A percentile compares a stretch with the other conserved stretches of the same genome.
These are phyloP conservation scores for Augochlora pura DNA, from an alignment of 1,140 invertebrate species.

Conservation along the genomic window DNA sequence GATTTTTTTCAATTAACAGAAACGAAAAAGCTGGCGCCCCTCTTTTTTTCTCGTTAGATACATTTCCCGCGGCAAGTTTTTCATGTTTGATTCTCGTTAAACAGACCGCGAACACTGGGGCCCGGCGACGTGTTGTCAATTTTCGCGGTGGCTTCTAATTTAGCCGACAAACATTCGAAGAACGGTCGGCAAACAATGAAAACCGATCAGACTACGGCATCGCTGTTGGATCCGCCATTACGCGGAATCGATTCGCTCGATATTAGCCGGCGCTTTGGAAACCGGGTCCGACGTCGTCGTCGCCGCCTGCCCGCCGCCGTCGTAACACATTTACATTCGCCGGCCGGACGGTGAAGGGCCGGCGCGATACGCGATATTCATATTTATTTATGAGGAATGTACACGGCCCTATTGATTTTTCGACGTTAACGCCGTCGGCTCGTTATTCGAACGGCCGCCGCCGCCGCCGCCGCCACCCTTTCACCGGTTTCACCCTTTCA, in stretches of 20 bases:
- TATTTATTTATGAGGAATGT: conserved; percentile 71
- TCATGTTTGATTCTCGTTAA: no score
- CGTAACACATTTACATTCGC: conserved; percentile 47
- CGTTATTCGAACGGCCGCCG: conserved; percentile 33
- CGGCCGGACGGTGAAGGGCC: background rate
- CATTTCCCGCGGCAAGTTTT: no score
- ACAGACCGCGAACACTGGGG: no score
- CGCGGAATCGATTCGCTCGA: background rate
- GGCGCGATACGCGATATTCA: conserved; percentile 61
- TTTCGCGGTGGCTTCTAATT: no score
- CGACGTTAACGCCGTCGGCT: conserved; percentile 44
- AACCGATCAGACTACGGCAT: no score
- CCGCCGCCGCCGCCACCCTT: background rate
- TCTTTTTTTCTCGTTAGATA: no score
- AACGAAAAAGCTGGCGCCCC: no score
- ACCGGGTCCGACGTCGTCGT: background rate
- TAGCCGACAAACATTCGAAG: no score
- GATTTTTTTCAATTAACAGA: no score
- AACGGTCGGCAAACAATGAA: no score
- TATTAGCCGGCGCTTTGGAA: background rate
- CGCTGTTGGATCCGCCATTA: background rate
- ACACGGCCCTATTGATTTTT: conserved; percentile 69
- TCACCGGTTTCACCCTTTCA: conserved; percentile 33
- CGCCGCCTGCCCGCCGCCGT: background rate
- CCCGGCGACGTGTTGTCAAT: no score